Base-by-base conservation (phyloP, 2,888 invertebrate species). In the Ophion ellenae region DNA sequence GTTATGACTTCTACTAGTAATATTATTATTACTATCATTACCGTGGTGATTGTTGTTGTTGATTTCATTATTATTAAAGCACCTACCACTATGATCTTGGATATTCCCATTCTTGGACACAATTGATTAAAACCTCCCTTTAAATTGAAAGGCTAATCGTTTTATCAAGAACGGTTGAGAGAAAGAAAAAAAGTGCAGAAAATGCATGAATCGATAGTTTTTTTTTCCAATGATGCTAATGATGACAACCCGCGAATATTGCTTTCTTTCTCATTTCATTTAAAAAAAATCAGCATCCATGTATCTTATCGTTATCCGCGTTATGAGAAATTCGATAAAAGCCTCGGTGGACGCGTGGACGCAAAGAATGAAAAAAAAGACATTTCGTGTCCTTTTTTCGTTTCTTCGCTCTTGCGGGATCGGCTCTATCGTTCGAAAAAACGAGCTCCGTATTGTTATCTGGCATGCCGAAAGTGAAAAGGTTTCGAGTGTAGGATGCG, bases 401-500 rank as follows among this genome's bases (percentile, higher is more conserved):
- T 9, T 36, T 40, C 66, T 20, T 66, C 20, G 1, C 53, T 70
- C 47, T 45, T 32, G 36, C 24, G 14, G 24, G 53, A 71, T 64
- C 45, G 63, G 71, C 40, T 74, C 73, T 61, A n/a, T 67, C 20
- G 57, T 70, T 59, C 53, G 61, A 47, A 32, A 81, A 77, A 82
- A 70, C 81, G 81, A 82, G 73, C 63, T 53, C 57, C 53, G 53
- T 53, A 20, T 82, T 77, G 88, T 91, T 91, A 91, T 91, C 91
- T 88, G 87, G 87, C 86, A 84, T 76, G 88, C 87, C 87, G 89
- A 90, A 90, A 90, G 89, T 90, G 90, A 91, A 92, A 91, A 92
- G 91, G 90, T 92, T 92, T 92, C 91, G 92, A 91, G 90, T 92
- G 90, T 91, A 91, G 91, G 81, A 70, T 57, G 81, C 81, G 85